Conservation (phyloP, 2,113 vertebrate genomes). For the Rhinogobius similis region DNA sequence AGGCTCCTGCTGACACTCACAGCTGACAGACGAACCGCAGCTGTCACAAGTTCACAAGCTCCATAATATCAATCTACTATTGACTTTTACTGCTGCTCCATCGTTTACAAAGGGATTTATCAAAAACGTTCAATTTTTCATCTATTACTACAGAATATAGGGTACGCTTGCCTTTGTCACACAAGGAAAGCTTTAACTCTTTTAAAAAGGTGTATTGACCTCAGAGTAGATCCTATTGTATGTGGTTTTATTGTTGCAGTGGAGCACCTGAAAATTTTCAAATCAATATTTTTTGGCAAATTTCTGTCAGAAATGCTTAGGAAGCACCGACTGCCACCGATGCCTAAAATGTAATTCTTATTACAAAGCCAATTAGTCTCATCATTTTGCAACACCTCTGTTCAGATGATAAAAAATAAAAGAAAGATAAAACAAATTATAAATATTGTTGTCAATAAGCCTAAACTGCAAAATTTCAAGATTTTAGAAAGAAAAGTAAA, state of each 20-base stretch:
- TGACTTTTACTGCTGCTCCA: slow-evolving; percentile 29
- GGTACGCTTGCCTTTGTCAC: not conserved
- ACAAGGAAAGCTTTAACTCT: not conserved
- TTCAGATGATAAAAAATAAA: too few species aligned
- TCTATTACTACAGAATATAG: not conserved
- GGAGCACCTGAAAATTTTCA: too few species aligned
- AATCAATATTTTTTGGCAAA: too few species aligned
- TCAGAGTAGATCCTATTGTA: too few species aligned
- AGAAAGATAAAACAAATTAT: too few species aligned
- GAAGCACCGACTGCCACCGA: not conserved
- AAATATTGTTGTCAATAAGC: too few species aligned
- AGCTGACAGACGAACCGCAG: slow-evolving; percentile 59
- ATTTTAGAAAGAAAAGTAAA: not conserved
- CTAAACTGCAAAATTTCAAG: not conserved
- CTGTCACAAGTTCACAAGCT: slow-evolving; percentile 55
- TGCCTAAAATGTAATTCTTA: too few species aligned
- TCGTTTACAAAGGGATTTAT: slow-evolving; percentile 27
- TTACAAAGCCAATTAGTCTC: too few species aligned
- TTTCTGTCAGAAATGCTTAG: too few species aligned
- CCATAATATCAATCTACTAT: slow-evolving; percentile 49
- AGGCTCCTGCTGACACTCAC: slow-evolving; percentile 51
- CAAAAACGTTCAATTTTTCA: slow-evolving; percentile 14
- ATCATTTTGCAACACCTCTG: too few species aligned
- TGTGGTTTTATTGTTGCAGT: too few species aligned
- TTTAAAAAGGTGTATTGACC: too few species aligned